Conservation (phyloP, 1,140 invertebrate species). For the Drosophila mayri region DNA sequence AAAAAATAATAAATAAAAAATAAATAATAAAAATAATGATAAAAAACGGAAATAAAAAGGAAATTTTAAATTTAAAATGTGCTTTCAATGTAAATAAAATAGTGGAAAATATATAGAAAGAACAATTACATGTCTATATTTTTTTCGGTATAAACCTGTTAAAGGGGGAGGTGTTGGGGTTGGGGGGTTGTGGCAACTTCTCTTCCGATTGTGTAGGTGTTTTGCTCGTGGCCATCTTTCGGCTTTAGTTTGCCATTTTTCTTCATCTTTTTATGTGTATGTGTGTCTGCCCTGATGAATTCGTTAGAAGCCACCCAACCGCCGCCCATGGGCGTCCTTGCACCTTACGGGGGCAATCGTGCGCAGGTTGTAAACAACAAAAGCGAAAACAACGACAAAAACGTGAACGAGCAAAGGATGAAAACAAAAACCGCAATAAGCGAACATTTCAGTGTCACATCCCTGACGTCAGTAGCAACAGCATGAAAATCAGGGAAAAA, state of each 20-base stretch:
- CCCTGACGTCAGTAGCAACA: constrained; percentile 39
- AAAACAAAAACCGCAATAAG: constrained; percentile 48
- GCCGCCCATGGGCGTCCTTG: constrained; percentile 11
- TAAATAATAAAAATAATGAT: too few relatives aligned
- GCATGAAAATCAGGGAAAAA: constrained; percentile 13
- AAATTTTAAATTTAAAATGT: neutral
- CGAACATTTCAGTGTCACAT: constrained; percentile 41
- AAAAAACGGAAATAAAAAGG: neutral
- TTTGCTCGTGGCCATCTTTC: constrained; percentile 39
- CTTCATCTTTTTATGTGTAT: constrained; percentile 47
- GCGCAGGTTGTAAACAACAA: constrained; percentile 42
- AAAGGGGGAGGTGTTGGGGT: neutral
- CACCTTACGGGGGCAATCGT: constrained; percentile 47
- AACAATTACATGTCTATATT: neutral
- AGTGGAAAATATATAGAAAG: neutral
- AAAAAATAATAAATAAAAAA: neutral
- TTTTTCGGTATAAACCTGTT: neutral
- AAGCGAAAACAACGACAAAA: neutral
- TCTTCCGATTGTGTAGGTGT: constrained; percentile 47
- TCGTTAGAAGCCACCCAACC: constrained; percentile 24
- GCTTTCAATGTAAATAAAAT: neutral
- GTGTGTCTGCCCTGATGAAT: constrained; percentile 27
- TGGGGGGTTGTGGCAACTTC: constrained; percentile 18
- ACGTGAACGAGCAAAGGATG: constrained; percentile 8
- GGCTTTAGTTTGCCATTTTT: constrained; percentile 51